Evolutionary conservation across 1,140 invertebrate genomes (phyloP), one percentile per base, ranked within the genome.

Genomic region (Drosophila persimilis): DNA sequence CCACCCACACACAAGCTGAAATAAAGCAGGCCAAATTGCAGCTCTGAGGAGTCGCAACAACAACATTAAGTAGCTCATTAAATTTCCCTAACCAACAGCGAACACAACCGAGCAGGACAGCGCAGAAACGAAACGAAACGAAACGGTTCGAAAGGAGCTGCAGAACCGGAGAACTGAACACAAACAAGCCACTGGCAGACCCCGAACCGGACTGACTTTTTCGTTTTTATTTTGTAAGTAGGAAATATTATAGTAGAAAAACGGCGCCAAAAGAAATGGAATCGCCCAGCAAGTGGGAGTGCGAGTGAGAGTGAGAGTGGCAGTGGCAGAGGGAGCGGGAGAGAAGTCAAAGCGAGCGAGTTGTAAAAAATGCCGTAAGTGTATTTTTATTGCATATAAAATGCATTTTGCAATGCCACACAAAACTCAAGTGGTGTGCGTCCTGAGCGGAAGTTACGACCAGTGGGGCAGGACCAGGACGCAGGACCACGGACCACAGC

Each of bases 311-410:
- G 20, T 20, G 20, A 0, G 20, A 20, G 20, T 20, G 20, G 1
- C 0, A 20, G 20, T 20, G 20, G 20, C 20, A 20, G 20, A 2
- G 1, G 20, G 20, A 20, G 22, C 15, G 8, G 8, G 29, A 17
- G 24, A 20, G 46, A 47, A 46, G 46, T 46, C 46, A 71, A 62
- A 60, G 64, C 61, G 74, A 66, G 59, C 61, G 57, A 85, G 80
- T 70, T 78, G 78, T 86, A 88, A 86, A 69, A 86, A 88, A 63
- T 58, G 54, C 71, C 62, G 75, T 86, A 86, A 86, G 81, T 83
- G 81, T 88, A 88, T 88, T 86, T 86, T 86, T 86, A 86, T 86
- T 86, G 83, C 83, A 66, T 88, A 86, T 86, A 81, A 86, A 86
- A 88, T 86, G 81, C 81, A 86, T 86, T 86, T 86, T 81, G 81